Percentiles rank a stretch among this genome's conserved stretches.
These are phyloP conservation scores for Bugula neritina DNA, from an alignment of 2,888 invertebrate species.

Conservation along the genomic window DNA sequence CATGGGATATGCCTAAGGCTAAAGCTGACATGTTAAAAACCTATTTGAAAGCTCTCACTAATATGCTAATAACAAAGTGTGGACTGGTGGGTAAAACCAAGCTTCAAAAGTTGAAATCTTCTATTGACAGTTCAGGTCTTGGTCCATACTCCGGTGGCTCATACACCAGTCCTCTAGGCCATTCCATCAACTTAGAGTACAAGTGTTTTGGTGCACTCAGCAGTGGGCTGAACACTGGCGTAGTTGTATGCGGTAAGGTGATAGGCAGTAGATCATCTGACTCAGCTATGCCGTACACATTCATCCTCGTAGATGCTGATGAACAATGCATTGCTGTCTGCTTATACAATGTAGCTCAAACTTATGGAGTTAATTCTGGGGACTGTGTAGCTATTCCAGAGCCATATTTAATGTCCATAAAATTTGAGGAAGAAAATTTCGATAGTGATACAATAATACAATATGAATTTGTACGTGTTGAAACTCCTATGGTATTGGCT, in stretches of 20 bases:
- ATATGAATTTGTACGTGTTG: constrained; percentile 63
- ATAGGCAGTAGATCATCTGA: constrained; percentile 64
- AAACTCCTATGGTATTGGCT: constrained; percentile 67
- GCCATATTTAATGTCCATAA: constrained; percentile 62
- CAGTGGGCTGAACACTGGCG: constrained; percentile 63
- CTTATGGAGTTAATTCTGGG: constrained; percentile 75
- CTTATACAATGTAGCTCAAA: constrained; percentile 76
- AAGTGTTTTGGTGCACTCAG: constrained; percentile 59
- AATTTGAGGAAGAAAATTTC: constrained; percentile 48
- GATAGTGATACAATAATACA: not conserved
- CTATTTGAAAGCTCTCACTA: constrained; percentile 58
- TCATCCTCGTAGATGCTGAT: constrained; percentile 71
- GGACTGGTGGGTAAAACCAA: constrained; percentile 60
- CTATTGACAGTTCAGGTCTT: constrained; percentile 59
- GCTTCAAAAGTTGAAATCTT: constrained; percentile 63
- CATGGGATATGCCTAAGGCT: constrained; percentile 63
- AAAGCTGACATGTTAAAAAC: constrained; percentile 61
- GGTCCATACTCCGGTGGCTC: constrained; percentile 64
- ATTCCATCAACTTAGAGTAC: constrained; percentile 57
- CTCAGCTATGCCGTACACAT: constrained; percentile 43
- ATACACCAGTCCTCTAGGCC: constrained; percentile 57
- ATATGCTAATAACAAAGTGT: not conserved
- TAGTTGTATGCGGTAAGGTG: constrained; percentile 70
- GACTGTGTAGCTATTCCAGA: constrained; percentile 77
- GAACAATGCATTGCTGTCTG: constrained; percentile 69